These are phyloP conservation scores for Axis porcinus DNA, from an alignment of 2,113 vertebrate species.

Conservation along the genomic window DNA sequence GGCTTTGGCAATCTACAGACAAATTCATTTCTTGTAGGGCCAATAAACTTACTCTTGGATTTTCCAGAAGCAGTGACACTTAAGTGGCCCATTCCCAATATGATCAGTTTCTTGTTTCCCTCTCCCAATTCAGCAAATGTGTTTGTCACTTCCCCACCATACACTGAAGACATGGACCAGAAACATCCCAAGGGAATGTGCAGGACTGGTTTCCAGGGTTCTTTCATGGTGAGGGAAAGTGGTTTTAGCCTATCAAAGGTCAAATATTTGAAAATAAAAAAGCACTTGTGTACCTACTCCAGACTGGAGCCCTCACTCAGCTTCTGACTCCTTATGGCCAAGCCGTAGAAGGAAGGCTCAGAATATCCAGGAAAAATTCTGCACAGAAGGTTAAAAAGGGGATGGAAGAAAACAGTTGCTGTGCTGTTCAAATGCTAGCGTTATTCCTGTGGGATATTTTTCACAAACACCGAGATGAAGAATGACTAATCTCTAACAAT, in stretches of 20 bases:
- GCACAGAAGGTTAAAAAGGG: not conserved
- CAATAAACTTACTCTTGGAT: not conserved
- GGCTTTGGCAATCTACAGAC: not conserved
- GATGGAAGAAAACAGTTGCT: accelerated
- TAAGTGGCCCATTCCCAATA: not conserved
- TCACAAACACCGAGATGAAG: not conserved
- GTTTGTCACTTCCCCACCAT: not conserved
- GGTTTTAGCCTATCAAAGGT: not conserved
- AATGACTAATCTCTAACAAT: not conserved
- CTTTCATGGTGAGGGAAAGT: not conserved
- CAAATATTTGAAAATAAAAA: not conserved
- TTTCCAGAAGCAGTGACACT: not conserved
- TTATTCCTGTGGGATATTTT: not conserved
- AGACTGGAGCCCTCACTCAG: not conserved
- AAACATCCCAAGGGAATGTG: not conserved
- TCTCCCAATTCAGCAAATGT: not conserved
- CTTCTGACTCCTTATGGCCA: not conserved
- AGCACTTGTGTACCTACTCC: not conserved
- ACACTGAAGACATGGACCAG: not conserved
- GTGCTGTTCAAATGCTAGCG: not conserved
- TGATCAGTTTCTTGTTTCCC: not conserved
- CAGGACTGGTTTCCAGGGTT: not conserved
- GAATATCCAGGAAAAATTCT: not conserved
- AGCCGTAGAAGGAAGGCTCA: not conserved
- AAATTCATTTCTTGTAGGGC: not conserved